Percentiles rank a stretch among this genome's conserved stretches.
Conservation (phyloP, 1,140 invertebrate species). For the Lamellibrachia luymesi region DNA sequence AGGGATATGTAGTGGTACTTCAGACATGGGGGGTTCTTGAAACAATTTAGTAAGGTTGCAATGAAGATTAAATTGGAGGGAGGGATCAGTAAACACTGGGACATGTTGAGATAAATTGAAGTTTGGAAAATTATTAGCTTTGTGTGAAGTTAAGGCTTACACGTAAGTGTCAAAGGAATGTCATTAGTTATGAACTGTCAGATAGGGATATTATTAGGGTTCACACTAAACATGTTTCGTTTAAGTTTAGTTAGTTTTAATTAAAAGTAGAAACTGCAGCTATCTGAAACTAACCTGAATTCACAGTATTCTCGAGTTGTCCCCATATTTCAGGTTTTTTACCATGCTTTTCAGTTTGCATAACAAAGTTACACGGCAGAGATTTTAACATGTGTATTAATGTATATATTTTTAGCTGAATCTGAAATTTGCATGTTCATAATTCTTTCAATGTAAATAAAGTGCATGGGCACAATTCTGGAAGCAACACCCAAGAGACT, state of each 20-base stretch:
- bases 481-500: no score
- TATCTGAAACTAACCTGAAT: no score
- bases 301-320: not conserved
- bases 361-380: no score
- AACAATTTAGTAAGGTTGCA: not conserved
- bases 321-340: not conserved
- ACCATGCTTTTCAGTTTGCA: not conserved
- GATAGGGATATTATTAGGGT: no score
- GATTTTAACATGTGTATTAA: no score
- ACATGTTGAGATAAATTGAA: not conserved
- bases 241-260: not conserved
- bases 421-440: no score
- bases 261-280: not conserved
- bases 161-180: no score
- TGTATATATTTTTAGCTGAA: no score
- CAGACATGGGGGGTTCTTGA: not conserved
- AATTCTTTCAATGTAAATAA: no score
- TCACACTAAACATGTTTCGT: not conserved
- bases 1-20: not conserved
- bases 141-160: not conserved
- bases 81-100: not conserved
- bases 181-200: no score
- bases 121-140: not conserved
- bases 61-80: not conserved
- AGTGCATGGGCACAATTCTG: no score